Percentiles rank a stretch among this genome's conserved stretches.
Evolutionary conservation across 2,888 invertebrate species (phyloP).

Genomic region (Caenorhabditis japonica): DNA sequence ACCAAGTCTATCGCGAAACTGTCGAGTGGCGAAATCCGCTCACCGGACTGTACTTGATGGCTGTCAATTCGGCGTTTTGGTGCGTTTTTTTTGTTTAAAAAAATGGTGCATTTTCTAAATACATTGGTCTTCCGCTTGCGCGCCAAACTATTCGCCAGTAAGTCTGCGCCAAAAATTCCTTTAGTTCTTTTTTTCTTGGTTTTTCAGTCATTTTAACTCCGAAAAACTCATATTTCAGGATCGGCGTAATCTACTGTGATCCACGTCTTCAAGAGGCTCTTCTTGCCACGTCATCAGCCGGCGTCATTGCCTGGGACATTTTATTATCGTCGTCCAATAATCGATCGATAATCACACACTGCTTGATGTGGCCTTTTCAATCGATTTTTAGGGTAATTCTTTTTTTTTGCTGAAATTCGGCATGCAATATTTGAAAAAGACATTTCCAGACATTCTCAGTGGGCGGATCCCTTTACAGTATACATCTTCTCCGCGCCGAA

Average conservation of each 20-base stretch:
- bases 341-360: slow-evolving; percentile 65
- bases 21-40: slow-evolving; percentile 71
- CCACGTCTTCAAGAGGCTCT: slow-evolving; percentile 54
- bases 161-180: too few species aligned
- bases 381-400: slow-evolving; percentile 64
- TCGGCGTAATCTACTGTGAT: slow-evolving; percentile 64
- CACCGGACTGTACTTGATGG: slow-evolving; percentile 71
- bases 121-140: too few species aligned
- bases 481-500: slow-evolving; percentile 40
- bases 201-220: slow-evolving; percentile 9
- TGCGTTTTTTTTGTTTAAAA: slow-evolving; percentile 30
- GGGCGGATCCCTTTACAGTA: slow-evolving; percentile 52
- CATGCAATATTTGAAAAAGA: not conserved
- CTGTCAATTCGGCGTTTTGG: slow-evolving; percentile 73
- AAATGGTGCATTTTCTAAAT: not conserved
- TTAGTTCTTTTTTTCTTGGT: too few species aligned
- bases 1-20: slow-evolving; percentile 44
- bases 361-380: slow-evolving; percentile 69
- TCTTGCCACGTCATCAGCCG: slow-evolving; percentile 59
- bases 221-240: slow-evolving; percentile 37
- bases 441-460: slow-evolving; percentile 57
- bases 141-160: too few species aligned
- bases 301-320: slow-evolving; percentile 69
- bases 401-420: not conserved
- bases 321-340: slow-evolving; percentile 68